Conservation (phyloP, 2,797 vertebrate genomes). For the Crotalus adamanteus region DNA sequence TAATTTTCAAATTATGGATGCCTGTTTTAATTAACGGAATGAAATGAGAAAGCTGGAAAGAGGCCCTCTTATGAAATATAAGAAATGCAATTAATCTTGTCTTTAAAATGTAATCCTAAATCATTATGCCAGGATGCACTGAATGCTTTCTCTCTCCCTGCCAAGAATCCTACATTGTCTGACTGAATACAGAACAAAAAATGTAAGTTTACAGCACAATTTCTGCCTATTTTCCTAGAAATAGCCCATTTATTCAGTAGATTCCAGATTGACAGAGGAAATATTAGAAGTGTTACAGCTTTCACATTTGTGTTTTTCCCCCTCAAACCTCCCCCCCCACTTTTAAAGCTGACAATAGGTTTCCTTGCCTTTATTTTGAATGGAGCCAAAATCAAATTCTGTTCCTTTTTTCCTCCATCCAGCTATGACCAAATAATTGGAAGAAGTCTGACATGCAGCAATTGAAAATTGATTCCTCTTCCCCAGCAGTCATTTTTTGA, state of each 20-base stretch:
- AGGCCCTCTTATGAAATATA: background rate
- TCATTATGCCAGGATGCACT: no score
- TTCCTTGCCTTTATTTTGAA: background rate
- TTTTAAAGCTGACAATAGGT: background rate
- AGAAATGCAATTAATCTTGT: background rate
- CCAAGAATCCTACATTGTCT: background rate
- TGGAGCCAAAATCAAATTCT: background rate
- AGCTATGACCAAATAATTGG: background rate
- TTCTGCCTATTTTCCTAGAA: background rate
- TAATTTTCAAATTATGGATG: background rate
- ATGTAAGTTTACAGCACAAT: background rate
- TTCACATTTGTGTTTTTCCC: background rate
- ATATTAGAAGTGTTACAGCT: background rate
- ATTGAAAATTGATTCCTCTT: background rate
- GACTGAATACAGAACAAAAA: background rate
- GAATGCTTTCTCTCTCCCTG: background rate
- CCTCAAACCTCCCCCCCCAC: accelerated
- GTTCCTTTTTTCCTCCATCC: background rate
- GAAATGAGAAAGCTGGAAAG: background rate
- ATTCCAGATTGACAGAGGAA: background rate
- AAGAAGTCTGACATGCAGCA: background rate
- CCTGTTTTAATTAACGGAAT: background rate
- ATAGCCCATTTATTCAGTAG: background rate
- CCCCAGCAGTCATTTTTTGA: background rate
- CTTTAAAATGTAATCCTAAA: background rate